These are phyloP conservation scores for Zaprionus africanus DNA, from an alignment of 1,140 invertebrate species.

Conservation along the genomic window DNA sequence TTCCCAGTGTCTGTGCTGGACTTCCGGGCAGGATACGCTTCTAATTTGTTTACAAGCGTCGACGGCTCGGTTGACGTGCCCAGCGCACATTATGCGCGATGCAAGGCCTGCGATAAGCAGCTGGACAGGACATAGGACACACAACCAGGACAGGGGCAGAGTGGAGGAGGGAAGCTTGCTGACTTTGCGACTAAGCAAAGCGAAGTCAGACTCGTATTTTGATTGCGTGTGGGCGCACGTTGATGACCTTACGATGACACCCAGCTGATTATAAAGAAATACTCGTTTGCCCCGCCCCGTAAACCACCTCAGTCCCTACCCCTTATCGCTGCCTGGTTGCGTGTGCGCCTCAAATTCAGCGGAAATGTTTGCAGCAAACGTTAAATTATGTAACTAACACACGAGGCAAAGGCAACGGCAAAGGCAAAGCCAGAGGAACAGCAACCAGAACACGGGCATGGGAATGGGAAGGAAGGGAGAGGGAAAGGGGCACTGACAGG, in stretches of 20 bases:
- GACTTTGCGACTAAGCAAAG: constrained; percentile 54
- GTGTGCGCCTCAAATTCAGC: constrained; percentile 74
- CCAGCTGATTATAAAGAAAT: constrained; percentile 81
- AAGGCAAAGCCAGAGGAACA: too few relatives aligned
- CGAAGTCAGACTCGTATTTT: constrained; percentile 12
- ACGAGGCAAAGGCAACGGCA: constrained; percentile 29
- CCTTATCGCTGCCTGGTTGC: constrained; percentile 29
- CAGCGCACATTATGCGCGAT: constrained; percentile 73
- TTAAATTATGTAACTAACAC: constrained; percentile 80
- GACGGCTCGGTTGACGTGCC: constrained; percentile 58
- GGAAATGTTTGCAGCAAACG: constrained; percentile 79
- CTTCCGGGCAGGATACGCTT: constrained; percentile 79
- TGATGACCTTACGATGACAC: constrained; percentile 84
- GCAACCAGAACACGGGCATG: neutral
- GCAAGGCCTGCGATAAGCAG: constrained; percentile 67
- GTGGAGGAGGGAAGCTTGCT: neutral
- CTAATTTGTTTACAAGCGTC: constrained; percentile 78
- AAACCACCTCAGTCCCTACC: neutral
- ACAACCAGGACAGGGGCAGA: too few relatives aligned
- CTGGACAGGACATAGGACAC: constrained; percentile 28
- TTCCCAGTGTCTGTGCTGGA: constrained; percentile 25
- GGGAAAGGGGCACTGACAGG: constrained; percentile 1
- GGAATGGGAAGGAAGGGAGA: neutral
- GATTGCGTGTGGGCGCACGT: constrained; percentile 43
- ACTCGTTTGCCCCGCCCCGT: constrained; percentile 33